Base-by-base conservation (phyloP, 2,113 vertebrate genomes). In the Pelmatolapia mariae region DNA sequence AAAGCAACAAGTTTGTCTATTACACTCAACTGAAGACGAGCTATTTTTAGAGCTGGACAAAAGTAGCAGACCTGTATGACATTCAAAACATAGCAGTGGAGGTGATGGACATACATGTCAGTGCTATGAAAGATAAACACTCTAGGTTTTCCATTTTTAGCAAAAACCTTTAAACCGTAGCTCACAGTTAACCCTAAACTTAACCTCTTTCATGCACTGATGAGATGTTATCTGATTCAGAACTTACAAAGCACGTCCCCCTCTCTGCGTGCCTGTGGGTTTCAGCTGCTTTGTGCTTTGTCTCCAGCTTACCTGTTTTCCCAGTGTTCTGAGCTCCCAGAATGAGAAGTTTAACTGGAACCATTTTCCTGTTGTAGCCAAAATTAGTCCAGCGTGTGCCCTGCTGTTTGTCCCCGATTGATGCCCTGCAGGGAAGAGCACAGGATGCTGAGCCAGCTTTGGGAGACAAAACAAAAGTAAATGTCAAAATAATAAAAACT, bases 321-420 rank as follows among this genome's bases (percentile, higher is more conserved):
- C 94, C 94, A 50, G 92, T 92, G 89, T 93, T 93, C 6, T 91
- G 91, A 59, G 88, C 84, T 81, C 94, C 94, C 63, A 95, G 91
- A 16, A 95, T 66, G 53, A 95, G 92, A 13, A 95, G 80, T 71
- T 95, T 95, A 3, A 95, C 88, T 36, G 91, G 88, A 66, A 91
- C 92, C 90, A 93, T 92, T 45, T 79, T 92, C 66, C 82, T 68
- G 24, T 8, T 24, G 22, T 53, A 24, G 12, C 61, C 29, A 36
- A 6, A 15, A 2, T 61, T 5, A 63, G 13, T 59, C 47, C 15
- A 22, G 15, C 2, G 52, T 8, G 50, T 38, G 47, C 33, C 19
- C 15, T 47, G 40, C 38, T 47, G 68, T 47, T 76, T 29, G 40
- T 76, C 68, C 40, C 79, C 4, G 47, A 86, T 86, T 87, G 22